Percentiles rank a stretch among this genome's conserved stretches.
These are phyloP conservation scores for Danio kyathit DNA, from an alignment of 2,797 vertebrate genomes.

Conservation along the genomic window DNA sequence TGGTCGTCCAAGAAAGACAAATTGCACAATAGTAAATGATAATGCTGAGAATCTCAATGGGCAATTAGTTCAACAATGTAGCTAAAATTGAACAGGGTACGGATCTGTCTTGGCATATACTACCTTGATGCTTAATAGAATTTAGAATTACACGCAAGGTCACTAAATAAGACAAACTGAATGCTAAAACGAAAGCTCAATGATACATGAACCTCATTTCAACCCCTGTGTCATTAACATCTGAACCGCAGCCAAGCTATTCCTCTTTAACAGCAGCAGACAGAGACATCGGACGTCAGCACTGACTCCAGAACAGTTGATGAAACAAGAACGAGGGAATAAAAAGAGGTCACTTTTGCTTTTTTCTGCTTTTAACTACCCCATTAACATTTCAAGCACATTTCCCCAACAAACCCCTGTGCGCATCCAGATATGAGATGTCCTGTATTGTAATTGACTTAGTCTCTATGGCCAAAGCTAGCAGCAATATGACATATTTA, in stretches of 20 bases:
- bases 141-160: not conserved
- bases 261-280: constrained; percentile 43
- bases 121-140: no score
- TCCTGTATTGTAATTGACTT: constrained; percentile 42
- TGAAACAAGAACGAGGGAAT: constrained; percentile 15
- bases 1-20: no score
- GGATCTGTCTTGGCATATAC: no score
- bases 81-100: no score
- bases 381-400: constrained; percentile 56
- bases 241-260: constrained; percentile 48
- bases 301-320: constrained; percentile 35
- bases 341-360: constrained; percentile 40
- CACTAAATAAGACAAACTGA: not conserved
- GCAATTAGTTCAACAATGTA: no score
- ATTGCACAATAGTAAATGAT: no score
- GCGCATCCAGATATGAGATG: constrained; percentile 45
- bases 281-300: not conserved
- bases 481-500: constrained; percentile 12
- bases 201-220: constrained; percentile 50
- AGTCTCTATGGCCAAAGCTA: constrained; percentile 7
- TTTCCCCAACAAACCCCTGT: constrained; percentile 5
- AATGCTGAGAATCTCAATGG: no score
- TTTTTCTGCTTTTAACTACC: constrained; percentile 42
- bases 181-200: constrained; percentile 28
- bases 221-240: constrained; percentile 46